phyloP scores from a whole-genome alignment of 1,140 invertebrate genomes.

The Leptinotarsa texana region DNA sequence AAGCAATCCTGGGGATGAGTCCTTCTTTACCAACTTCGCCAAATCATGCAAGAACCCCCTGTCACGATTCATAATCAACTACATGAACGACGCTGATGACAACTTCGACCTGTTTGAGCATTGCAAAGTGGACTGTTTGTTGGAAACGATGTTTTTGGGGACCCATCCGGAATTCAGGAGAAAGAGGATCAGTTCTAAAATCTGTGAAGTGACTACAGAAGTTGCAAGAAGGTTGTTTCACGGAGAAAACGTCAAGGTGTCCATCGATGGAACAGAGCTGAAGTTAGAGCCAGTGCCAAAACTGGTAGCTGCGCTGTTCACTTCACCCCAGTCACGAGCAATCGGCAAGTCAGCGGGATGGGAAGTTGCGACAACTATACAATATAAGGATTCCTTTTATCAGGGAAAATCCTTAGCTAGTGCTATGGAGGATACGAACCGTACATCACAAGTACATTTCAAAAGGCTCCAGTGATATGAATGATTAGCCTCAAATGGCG shows the following conservation, averaged over 20 bases:
- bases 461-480: too few relatives aligned
- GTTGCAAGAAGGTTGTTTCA: conserved; percentile 59
- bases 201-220: conserved; percentile 61
- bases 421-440: too few relatives aligned
- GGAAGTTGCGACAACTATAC: conserved; percentile 56
- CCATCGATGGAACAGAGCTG: conserved; percentile 51
- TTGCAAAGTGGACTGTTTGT: conserved; percentile 63
- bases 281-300: conserved; percentile 59
- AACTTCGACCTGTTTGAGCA: conserved; percentile 62
- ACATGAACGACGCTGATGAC: conserved; percentile 30
- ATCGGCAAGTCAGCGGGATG: conserved; percentile 62
- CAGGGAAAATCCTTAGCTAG: conserved; percentile 59
- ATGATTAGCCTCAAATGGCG: too few relatives aligned
- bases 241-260: conserved; percentile 56
- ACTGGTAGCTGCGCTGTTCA: conserved; percentile 64
- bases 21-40: conserved; percentile 14
- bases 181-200: conserved; percentile 59
- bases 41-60: conserved; percentile 24
- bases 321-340: conserved; percentile 61
- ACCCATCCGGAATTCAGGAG: conserved; percentile 58
- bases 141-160: conserved; percentile 70
- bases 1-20: neutral
- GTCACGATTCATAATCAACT: conserved; percentile 25
- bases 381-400: conserved; percentile 59
- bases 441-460: too few relatives aligned